Evolutionary conservation across 2,113 vertebrate species (phyloP).

Genomic region (Nipponia nippon): DNA sequence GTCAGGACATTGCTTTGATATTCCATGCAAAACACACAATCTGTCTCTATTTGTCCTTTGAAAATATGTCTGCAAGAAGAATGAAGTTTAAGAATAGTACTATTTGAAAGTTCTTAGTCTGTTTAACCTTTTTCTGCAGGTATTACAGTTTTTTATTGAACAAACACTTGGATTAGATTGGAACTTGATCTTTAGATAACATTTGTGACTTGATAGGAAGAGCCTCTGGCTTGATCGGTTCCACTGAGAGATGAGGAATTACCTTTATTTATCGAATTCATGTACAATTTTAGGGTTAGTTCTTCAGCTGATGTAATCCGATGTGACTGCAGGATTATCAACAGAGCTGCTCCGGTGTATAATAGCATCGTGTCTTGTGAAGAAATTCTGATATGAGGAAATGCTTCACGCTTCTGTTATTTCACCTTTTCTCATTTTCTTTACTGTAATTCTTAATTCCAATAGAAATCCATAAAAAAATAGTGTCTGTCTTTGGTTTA

Average conservation of each 20-base stretch:
- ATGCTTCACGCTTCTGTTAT: neutral
- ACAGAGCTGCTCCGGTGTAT: neutral
- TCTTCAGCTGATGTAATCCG: neutral
- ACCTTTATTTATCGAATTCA: neutral
- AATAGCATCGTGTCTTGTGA: fast-evolving
- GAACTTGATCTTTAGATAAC: neutral
- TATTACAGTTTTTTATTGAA: neutral
- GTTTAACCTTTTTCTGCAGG: neutral
- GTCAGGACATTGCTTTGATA: neutral
- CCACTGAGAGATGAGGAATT: neutral
- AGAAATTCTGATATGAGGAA: neutral
- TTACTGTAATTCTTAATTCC: neutral
- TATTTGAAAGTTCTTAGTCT: neutral
- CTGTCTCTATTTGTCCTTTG: neutral
- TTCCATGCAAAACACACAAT: neutral
- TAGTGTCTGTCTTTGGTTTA: fast-evolving
- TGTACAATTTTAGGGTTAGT: neutral
- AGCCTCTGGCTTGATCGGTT: neutral
- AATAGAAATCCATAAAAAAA: neutral
- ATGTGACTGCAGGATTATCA: neutral
- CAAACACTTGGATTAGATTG: neutral
- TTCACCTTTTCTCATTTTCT: neutral
- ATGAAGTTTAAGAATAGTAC: neutral
- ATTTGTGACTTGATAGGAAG: neutral
- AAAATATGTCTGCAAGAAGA: neutral